phyloP scores from a whole-genome alignment of 2,113 vertebrate genomes.

The Ahaetulla prasina region DNA sequence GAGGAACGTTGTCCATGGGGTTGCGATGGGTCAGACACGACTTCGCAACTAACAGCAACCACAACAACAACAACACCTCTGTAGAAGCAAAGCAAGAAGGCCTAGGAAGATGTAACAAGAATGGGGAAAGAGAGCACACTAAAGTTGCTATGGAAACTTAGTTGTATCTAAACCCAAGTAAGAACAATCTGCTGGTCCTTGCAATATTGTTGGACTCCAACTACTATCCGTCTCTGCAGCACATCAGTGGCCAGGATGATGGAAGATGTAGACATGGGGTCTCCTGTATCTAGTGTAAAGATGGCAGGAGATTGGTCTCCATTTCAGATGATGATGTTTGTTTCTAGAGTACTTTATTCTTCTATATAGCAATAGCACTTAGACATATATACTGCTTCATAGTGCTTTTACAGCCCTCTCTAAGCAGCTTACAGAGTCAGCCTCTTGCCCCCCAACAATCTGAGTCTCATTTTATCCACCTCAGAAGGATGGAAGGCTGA shows the following conservation, averaged over 20 bases:
- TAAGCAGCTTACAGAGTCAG: too few species aligned
- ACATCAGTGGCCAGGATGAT: not conserved
- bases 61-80: not conserved
- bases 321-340: not conserved
- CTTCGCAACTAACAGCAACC: too few species aligned
- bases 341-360: not conserved
- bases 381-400: too few species aligned
- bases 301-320: not conserved
- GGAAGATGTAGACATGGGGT: not conserved
- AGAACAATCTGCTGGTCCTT: not conserved
- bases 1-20: too few species aligned
- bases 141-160: not conserved
- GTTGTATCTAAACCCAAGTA: not conserved
- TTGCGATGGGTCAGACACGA: too few species aligned
- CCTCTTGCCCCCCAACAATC: too few species aligned
- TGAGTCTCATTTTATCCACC: too few species aligned
- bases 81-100: not conserved
- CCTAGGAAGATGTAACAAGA: not conserved
- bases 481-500: too few species aligned
- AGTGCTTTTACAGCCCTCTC: too few species aligned
- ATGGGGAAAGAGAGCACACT: not conserved
- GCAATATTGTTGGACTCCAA: not conserved
- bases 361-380: too few species aligned
- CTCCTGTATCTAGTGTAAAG: not conserved
- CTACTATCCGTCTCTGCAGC: too few species aligned